Evolutionary conservation across 2,888 invertebrate species (phyloP), one percentile per base, ranked within the genome.

Genomic region (Drosophila engyochracea): DNA sequence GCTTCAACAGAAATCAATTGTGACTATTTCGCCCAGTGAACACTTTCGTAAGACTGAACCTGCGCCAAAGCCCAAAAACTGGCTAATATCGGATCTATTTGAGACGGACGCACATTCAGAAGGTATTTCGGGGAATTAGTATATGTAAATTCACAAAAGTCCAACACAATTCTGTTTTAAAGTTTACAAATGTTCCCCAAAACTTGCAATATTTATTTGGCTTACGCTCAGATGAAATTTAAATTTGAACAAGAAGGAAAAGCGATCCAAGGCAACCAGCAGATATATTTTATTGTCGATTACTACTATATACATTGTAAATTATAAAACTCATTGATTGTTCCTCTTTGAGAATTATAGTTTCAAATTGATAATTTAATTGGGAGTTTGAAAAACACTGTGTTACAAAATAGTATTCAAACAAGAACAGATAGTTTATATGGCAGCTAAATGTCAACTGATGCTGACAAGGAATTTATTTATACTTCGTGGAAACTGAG

Each of bases 51-150:
- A 74, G 81, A 77, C 67, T 80, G 72, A 76, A 51, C 69, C 69
- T 70, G 73, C 66, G 25, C 61, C 79, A 10, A 88, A 86, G 39
- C 81, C 88, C 6, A 85, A 82, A 73, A 93, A 93, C 85, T 93
- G 93, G 93, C 71, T 93, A 22, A 92, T 93, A 68, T 91, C 93
- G 3, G 92, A 93, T 79, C 83, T 89, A 44, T 81, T 89, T 59
- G 85, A 85, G 58, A 82, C 89, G 55, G 87, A 76, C 77, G 51
- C 89, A 81, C 74, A 83, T 33, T 70, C 76, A n/a, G 81, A 76
- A 79, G 81, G 78, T 78, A 89, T 83, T 39, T n/a, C 3, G 14
- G 3, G 3, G 6, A 28, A n/a, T 4, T 19, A 6, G 4, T 14
- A 28, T 10, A 4, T 1, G 3, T 28, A 14, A 22, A 22, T 16